Conservation (phyloP, 2,113 vertebrate genomes). For the Onychorhynchus coronatus region DNA sequence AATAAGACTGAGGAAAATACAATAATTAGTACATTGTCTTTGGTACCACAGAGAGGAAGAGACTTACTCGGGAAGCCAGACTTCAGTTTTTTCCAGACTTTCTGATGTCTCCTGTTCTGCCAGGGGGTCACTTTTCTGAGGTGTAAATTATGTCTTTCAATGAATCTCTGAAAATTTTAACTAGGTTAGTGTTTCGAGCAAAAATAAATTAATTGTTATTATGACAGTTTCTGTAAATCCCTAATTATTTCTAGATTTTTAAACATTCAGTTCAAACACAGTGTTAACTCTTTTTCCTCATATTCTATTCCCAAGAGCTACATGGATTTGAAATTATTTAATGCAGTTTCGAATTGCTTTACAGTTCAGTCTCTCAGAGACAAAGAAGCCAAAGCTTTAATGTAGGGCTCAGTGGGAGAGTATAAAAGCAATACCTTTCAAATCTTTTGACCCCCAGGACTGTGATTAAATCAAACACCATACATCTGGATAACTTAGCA, state of each 20-base stretch:
- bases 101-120: background rate
- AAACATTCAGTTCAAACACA: background rate
- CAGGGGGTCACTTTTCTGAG: background rate
- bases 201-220: background rate
- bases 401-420: background rate
- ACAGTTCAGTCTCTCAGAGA: background rate
- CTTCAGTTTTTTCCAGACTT: background rate
- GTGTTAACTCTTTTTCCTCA: background rate
- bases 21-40: background rate
- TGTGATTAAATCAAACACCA: background rate
- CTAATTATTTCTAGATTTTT: background rate
- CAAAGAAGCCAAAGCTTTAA: background rate
- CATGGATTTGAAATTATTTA: background rate
- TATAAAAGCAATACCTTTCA: background rate
- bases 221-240: background rate
- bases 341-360: background rate
- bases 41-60: background rate
- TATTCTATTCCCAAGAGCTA: background rate
- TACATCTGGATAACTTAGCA: background rate
- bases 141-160: background rate
- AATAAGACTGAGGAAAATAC: background rate
- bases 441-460: background rate
- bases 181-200: background rate
- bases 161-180: background rate
- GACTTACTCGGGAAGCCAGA: background rate